Evolutionary conservation across 2,113 vertebrate species (phyloP).

Genomic region (Scolopax mira): DNA sequence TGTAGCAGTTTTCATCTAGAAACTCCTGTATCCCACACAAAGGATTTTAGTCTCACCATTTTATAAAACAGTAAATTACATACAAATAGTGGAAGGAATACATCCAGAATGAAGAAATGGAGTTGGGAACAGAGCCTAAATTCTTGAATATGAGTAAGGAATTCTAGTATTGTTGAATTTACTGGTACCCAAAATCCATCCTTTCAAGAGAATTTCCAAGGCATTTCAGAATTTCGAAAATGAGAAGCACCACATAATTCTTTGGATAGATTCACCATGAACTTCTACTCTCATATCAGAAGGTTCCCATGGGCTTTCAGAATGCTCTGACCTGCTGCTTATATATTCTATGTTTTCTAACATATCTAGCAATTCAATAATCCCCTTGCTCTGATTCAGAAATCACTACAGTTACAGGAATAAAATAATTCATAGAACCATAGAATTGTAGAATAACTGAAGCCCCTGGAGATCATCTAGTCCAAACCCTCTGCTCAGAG

Average conservation of each 20-base stretch:
- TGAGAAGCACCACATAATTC: not conserved
- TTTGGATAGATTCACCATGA: not conserved
- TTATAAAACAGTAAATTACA: not conserved
- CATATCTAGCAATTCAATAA: not conserved
- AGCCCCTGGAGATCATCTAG: not conserved
- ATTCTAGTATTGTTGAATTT: not conserved
- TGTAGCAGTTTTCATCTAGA: not conserved
- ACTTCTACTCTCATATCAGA: not conserved
- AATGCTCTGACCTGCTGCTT: not conserved
- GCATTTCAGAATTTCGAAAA: not conserved
- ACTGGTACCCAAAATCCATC: not conserved
- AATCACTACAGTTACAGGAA: not conserved
- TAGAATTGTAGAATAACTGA: not conserved
- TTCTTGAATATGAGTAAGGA: not conserved
- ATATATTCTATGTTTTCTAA: not conserved
- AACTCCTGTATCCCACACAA: not conserved
- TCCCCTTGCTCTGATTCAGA: not conserved
- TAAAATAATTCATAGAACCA: slow-evolving; percentile 18
- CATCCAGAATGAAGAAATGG: not conserved
- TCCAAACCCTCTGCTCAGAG: not conserved
- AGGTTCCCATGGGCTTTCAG: not conserved
- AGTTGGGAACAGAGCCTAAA: not conserved
- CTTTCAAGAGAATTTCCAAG: not conserved
- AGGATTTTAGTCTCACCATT: not conserved
- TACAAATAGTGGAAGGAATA: not conserved